Percentiles rank a stretch among this genome's conserved stretches.
These are phyloP conservation scores for Jaculus jaculus DNA, from an alignment of 2,113 vertebrate genomes.

Conservation along the genomic window DNA sequence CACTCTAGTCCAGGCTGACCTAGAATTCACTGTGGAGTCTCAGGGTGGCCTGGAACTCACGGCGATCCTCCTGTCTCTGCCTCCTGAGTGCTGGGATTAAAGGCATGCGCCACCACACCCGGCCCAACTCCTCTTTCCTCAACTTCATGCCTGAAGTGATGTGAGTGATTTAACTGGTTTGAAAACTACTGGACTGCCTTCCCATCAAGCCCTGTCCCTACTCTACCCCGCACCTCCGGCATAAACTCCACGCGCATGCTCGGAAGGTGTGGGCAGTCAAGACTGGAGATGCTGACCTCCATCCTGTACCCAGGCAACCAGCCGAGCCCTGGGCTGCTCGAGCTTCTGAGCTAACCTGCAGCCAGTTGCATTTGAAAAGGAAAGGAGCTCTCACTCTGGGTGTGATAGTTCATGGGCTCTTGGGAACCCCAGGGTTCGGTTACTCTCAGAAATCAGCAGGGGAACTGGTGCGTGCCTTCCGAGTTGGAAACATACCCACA, in stretches of 20 bases:
- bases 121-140: neutral
- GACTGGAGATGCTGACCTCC: neutral
- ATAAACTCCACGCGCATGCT: neutral
- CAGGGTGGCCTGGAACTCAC: too few species aligned
- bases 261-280: too few species aligned
- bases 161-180: neutral
- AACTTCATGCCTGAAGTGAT: neutral
- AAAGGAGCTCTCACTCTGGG: neutral
- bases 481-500: slow-evolving; percentile 46
- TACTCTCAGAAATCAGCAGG: slow-evolving; percentile 65
- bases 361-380: neutral
- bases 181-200: neutral
- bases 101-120: too few species aligned
- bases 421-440: slow-evolving; percentile 54
- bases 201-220: neutral
- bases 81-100: too few species aligned
- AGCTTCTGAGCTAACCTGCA: neutral
- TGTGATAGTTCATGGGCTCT: slow-evolving; percentile 22
- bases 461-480: slow-evolving; percentile 35
- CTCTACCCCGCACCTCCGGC: neutral
- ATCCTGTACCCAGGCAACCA: neutral
- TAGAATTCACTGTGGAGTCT: too few species aligned
- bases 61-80: too few species aligned
- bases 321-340: neutral
- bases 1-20: too few species aligned